phyloP scores from a whole-genome alignment of 2,113 vertebrate species.

The Hydropotes inermis region DNA sequence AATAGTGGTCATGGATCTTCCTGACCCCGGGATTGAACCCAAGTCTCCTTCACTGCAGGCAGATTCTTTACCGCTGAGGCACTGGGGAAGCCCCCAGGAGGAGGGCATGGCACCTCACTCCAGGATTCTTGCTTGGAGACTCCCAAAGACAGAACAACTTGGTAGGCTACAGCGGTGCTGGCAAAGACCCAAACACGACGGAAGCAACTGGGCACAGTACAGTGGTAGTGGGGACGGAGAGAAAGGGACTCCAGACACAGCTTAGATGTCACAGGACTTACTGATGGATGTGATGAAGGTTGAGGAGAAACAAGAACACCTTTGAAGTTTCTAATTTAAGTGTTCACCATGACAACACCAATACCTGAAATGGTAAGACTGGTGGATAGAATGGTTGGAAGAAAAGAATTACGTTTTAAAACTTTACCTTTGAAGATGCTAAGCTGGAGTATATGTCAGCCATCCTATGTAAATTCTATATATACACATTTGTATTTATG shows the following conservation, averaged over 20 bases:
- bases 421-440: not conserved
- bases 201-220: not conserved
- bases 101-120: not conserved
- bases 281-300: not conserved
- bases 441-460: not conserved
- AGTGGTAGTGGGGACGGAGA: not conserved
- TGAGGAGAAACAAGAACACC: not conserved
- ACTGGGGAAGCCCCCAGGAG: not conserved
- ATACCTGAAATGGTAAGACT: not conserved
- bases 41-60: not conserved
- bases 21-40: not conserved
- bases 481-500: not conserved
- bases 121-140: not conserved
- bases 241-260: not conserved
- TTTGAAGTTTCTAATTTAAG: not conserved
- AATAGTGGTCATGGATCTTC: not conserved
- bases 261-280: not conserved
- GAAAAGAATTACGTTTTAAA: not conserved
- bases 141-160: not conserved
- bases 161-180: not conserved
- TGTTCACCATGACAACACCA: not conserved
- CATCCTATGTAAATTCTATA: not conserved
- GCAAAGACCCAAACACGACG: not conserved
- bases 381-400: not conserved
- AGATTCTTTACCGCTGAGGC: not conserved